A percentile compares a stretch with the other conserved stretches of the same genome.
Evolutionary conservation across 2,888 invertebrate genomes (phyloP).

Genomic region (Mythimna albipuncta): DNA sequence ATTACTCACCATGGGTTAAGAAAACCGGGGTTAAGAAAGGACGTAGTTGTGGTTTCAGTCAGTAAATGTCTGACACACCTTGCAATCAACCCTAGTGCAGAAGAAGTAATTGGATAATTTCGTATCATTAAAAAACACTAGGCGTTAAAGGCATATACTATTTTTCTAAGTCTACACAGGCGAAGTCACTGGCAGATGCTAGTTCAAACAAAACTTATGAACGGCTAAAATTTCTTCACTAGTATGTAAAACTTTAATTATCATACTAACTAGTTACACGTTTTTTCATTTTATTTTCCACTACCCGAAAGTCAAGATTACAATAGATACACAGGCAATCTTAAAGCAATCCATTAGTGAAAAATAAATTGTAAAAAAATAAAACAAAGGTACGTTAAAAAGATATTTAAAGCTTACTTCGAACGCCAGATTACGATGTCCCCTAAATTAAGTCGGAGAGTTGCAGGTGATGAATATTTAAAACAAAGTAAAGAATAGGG

Average conservation of each 20-base stretch:
- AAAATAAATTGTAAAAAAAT: slow-evolving; percentile 63
- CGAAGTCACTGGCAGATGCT: no score
- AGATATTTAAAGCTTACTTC: slow-evolving; percentile 76
- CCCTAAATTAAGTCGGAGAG: slow-evolving; percentile 77
- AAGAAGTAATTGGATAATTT: no score
- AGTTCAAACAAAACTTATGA: no score
- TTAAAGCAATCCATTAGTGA: slow-evolving; percentile 54
- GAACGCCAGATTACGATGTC: slow-evolving; percentile 76
- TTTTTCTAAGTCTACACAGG: no score
- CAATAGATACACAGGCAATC: slow-evolving; percentile 30
- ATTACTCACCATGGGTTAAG: no score
- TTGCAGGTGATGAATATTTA: slow-evolving; percentile 81
- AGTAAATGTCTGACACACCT: no score
- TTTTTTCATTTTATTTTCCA: not conserved
- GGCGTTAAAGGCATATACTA: no score
- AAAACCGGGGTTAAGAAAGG: no score
- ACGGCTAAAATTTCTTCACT: no score
- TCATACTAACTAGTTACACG: not conserved
- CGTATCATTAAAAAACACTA: no score
- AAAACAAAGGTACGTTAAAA: slow-evolving; percentile 73
- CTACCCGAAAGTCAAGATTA: slow-evolving; percentile 6
- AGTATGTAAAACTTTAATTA: not conserved
- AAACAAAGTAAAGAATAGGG: slow-evolving; percentile 66
- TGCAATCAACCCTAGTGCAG: no score
- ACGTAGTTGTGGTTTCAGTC: no score